Evolutionary conservation across 2,113 vertebrate species (phyloP), one percentile per base, ranked within the genome.

Genomic region (Mastomys natalensis): DNA sequence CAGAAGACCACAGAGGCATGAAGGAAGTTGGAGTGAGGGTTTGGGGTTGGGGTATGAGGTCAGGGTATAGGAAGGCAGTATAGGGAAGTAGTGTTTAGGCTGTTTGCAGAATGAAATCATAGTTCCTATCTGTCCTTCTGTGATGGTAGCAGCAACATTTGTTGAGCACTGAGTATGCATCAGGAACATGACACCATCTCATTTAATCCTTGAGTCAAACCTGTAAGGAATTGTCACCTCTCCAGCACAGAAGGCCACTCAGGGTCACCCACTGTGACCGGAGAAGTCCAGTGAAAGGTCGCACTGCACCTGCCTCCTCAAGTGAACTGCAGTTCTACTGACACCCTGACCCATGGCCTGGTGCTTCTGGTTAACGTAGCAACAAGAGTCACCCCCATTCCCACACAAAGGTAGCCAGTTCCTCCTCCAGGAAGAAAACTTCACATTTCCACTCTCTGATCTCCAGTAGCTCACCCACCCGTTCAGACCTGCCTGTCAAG

Each of bases 381-480:
- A 58, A 68, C 11, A 6, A 60, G 48, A 74, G 31, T 19, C 53
- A 82, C 4, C 62, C 31, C 51, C 9, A 62, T 24, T 43, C 73
- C 72, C 7, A 62, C 24, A 16, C 15, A 1, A 5, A 88, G 17
- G 51, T 51, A 21, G 24, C 37, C 7, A 45, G 91, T 10, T 55
- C 81, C 72, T 21, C 3, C 22, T 73, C 72, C n/a, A 72, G 92
- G 80, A 86, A 91, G 91, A 78, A 31, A 89, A 80, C 29, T 5
- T 34, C 37, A 13, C 16, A 24, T 64, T 37, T 43, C 17, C 17
- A 43, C 77, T 78, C 90, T 74, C 87, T 37, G n/a, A 78, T 81
- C 60, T 55, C n/a, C 72, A 17, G 1, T 1, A 24, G 31, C 60
- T 81, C 40, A 62, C 45, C 76, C 40, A 62, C 31, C 34, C 88